These are phyloP conservation scores for Rosalia funebris DNA, from an alignment of 2,888 invertebrate genomes.

Conservation along the genomic window DNA sequence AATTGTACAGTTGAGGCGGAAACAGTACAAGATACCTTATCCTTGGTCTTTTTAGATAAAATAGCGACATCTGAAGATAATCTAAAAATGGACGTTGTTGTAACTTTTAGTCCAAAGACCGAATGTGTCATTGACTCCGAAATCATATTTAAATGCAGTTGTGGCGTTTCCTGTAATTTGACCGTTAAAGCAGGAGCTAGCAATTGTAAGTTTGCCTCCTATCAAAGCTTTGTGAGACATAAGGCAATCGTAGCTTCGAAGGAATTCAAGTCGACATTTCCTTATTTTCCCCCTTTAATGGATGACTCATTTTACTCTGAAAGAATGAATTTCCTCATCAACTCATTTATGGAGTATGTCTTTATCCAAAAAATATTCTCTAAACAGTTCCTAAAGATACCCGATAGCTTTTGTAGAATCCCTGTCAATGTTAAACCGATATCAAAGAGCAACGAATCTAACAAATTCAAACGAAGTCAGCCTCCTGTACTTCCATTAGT, in stretches of 20 bases:
- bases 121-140: constrained; percentile 37
- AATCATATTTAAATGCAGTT: constrained; percentile 48
- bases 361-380: constrained; percentile 56
- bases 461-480: constrained; percentile 21
- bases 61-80: background rate
- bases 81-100: background rate
- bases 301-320: constrained; percentile 42
- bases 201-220: constrained; percentile 57
- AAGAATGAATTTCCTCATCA: constrained; percentile 49
- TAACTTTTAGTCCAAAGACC: constrained; percentile 27
- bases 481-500: constrained; percentile 49
- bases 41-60: background rate
- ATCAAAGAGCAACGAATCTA: background rate
- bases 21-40: constrained; percentile 17
- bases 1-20: constrained; percentile 37
- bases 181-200: constrained; percentile 52
- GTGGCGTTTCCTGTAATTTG: constrained; percentile 38
- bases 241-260: background rate
- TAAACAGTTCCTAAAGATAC: constrained; percentile 51
- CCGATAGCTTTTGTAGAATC: constrained; percentile 48
- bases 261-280: constrained; percentile 41
- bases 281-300: constrained; percentile 49
- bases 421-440: constrained; percentile 21
- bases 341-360: constrained; percentile 61
- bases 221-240: constrained; percentile 30